Evolutionary conservation across 2,113 vertebrate genomes (phyloP).

Genomic region (Brachionichthys hirsutus): DNA sequence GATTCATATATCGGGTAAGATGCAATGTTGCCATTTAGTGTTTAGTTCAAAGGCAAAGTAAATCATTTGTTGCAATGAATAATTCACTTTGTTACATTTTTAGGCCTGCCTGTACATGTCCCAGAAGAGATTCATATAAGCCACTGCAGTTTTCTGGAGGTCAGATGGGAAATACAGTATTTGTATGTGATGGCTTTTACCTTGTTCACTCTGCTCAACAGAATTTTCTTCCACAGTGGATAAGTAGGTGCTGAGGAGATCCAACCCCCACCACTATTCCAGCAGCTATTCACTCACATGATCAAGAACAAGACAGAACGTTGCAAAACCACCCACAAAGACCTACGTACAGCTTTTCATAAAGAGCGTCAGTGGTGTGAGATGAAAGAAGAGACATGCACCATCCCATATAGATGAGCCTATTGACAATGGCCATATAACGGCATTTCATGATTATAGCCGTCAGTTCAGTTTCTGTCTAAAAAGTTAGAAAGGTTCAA

Average conservation of each 20-base stretch:
- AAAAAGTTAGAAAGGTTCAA: constrained; percentile 60
- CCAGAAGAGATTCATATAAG: too few relatives aligned
- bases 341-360: constrained; percentile 7
- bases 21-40: too few relatives aligned
- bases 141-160: too few relatives aligned
- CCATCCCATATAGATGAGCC: constrained; percentile 11
- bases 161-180: not conserved
- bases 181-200: constrained; percentile 22
- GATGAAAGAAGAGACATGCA: constrained; percentile 11
- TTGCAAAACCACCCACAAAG: not conserved
- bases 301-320: constrained; percentile 1
- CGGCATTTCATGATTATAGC: constrained; percentile 27
- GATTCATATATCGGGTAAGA: too few relatives aligned
- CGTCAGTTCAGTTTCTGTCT: constrained; percentile 53
- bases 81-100: constrained; percentile 18
- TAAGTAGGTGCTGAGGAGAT: constrained; percentile 4
- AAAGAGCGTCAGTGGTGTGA: constrained; percentile 9
- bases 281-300: constrained; percentile 18
- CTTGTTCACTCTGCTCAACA: constrained; percentile 32
- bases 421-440: constrained; percentile 30
- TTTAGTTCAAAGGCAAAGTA: constrained; percentile 61
- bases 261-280: constrained; percentile 18
- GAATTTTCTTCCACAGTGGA: constrained; percentile 15
- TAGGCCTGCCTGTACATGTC: too few relatives aligned
- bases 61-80: constrained; percentile 49